Evolutionary conservation across 2,113 vertebrate genomes (phyloP).

Genomic region (Prietella phreatophila): DNA sequence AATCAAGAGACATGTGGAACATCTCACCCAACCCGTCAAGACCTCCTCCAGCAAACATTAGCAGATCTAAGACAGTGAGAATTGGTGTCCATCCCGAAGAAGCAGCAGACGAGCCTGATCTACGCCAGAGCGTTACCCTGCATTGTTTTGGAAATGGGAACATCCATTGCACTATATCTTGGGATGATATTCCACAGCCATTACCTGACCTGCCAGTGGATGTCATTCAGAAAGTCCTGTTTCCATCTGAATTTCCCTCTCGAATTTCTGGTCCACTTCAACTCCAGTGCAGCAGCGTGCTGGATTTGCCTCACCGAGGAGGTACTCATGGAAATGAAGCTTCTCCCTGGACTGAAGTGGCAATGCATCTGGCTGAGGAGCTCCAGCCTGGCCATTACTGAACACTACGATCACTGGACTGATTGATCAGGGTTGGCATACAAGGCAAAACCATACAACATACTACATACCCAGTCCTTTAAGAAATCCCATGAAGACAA

Average conservation of each 20-base stretch:
- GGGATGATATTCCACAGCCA: conserved; percentile 39
- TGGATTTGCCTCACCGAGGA: conserved; percentile 52
- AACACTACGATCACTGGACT: conserved; percentile 6
- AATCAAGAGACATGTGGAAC: conserved; percentile 30
- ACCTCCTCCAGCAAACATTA: conserved; percentile 23
- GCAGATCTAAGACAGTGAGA: conserved; percentile 54
- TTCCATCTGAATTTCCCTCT: conserved; percentile 60
- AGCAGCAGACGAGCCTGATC: conserved; percentile 44
- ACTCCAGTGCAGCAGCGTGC: conserved; percentile 55
- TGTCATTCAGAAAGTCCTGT: conserved; percentile 60
- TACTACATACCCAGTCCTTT: not conserved
- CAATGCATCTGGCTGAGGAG: conserved; percentile 66
- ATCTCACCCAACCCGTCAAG: conserved; percentile 34
- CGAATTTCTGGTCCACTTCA: conserved; percentile 52
- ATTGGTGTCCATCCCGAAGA: conserved; percentile 45
- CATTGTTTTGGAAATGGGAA: conserved; percentile 3
- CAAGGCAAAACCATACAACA: not conserved
- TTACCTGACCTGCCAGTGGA: conserved; percentile 61
- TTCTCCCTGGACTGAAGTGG: conserved; percentile 68
- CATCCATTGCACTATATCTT: conserved; percentile 51
- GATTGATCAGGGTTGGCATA: not conserved
- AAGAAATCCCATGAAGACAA: not conserved
- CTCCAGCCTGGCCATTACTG: conserved; percentile 63
- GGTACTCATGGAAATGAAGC: conserved; percentile 17
- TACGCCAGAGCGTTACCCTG: conserved; percentile 53